These are phyloP conservation scores for Muraenolepis orangiensis DNA, from an alignment of 2,797 vertebrate species.

Conservation along the genomic window DNA sequence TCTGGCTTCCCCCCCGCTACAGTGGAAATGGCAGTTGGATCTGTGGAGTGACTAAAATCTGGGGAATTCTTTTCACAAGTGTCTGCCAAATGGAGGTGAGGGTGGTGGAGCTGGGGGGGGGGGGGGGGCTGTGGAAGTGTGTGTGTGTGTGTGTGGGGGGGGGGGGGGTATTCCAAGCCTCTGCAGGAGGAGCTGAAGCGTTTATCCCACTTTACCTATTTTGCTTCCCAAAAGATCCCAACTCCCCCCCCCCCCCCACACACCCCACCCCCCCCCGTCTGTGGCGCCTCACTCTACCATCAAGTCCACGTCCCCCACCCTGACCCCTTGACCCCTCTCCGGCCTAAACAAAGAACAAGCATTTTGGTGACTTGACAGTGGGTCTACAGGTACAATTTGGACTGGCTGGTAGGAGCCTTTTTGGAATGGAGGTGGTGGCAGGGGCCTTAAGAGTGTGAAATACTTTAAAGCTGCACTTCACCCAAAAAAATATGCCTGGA, in stretches of 20 bases:
- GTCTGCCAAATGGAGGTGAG: slow-evolving; percentile 67
- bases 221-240: too few relatives aligned
- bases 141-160: slow-evolving; percentile 19
- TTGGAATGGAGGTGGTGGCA: not conserved
- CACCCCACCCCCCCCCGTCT: slow-evolving; percentile 19
- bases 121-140: slow-evolving; percentile 4
- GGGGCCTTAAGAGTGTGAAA: not conserved
- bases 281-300: not conserved
- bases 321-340: not conserved
- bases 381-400: not conserved
- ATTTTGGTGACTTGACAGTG: not conserved
- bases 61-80: slow-evolving; percentile 76
- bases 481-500: too few relatives aligned
- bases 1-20: slow-evolving; percentile 55
- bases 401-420: not conserved
- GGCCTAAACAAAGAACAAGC: not conserved
- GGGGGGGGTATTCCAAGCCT: slow-evolving; percentile 69
- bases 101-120: slow-evolving; percentile 55
- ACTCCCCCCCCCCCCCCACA: too few relatives aligned
- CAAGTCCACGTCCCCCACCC: not conserved
- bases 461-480: not conserved
- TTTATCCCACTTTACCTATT: slow-evolving; percentile 20
- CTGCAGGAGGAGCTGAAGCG: slow-evolving; percentile 56
- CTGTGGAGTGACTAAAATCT: slow-evolving; percentile 73
- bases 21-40: slow-evolving; percentile 74